Percentiles rank a stretch among this genome's conserved stretches.
Conservation (phyloP, 2,888 invertebrate genomes). For the Spodoptera picta region DNA sequence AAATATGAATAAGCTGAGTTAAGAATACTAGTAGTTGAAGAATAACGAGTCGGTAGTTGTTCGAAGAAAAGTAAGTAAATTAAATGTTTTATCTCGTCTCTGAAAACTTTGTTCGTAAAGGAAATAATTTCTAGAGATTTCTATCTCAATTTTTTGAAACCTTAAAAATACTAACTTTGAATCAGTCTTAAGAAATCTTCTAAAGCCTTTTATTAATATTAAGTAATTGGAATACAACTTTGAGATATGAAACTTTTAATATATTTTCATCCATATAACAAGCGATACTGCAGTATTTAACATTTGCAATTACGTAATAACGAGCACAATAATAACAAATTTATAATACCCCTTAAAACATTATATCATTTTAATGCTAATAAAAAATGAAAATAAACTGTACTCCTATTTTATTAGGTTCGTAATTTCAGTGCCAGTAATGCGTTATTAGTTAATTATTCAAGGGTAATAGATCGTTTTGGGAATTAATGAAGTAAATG, state of each 20-base stretch:
- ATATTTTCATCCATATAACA: too few species aligned
- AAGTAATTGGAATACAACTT: too few species aligned
- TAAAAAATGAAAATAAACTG: too few species aligned
- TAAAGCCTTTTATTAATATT: too few species aligned
- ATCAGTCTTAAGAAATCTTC: slow-evolving; percentile 9
- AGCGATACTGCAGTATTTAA: too few species aligned
- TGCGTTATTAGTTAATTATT: not conserved
- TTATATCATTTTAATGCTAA: too few species aligned
- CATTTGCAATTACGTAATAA: too few species aligned
- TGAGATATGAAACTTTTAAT: too few species aligned
- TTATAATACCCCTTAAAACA: too few species aligned
- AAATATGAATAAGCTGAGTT: slow-evolving; percentile 21
- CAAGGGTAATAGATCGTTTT: not conserved
- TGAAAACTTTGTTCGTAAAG: slow-evolving; percentile 31
- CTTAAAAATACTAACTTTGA: slow-evolving; percentile 17
- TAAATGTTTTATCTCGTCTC: slow-evolving; percentile 19
- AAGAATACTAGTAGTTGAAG: slow-evolving; percentile 7
- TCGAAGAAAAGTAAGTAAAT: slow-evolving; percentile 30
- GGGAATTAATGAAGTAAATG: slow-evolving; percentile 8
- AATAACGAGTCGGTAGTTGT: slow-evolving; percentile 26
- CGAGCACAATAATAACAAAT: too few species aligned
- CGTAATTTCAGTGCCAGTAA: too few species aligned
- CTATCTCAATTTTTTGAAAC: slow-evolving; percentile 20
- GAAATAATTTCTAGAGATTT: slow-evolving; percentile 26
- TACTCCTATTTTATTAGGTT: too few species aligned